These are phyloP conservation scores for Amiota mariae DNA, from an alignment of 2,888 invertebrate species.

Conservation along the genomic window DNA sequence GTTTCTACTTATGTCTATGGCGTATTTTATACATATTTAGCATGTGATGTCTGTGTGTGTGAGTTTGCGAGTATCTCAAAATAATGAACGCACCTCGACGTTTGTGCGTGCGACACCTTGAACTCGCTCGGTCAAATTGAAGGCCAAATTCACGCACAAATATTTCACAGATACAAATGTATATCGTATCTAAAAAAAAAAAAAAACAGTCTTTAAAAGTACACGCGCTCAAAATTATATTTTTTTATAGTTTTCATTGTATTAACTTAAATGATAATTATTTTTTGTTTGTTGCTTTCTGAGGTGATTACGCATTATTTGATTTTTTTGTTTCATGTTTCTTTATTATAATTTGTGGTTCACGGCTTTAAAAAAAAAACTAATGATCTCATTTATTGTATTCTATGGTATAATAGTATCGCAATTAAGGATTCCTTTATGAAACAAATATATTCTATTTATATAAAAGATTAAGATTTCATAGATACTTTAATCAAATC, in stretches of 20 bases:
- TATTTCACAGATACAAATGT: no score
- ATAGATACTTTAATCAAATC: no score
- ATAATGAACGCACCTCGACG: constrained; percentile 19
- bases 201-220: constrained; percentile 6
- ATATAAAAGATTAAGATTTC: no score
- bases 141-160: constrained; percentile 52
- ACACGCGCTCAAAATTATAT: constrained; percentile 2
- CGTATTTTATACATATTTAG: neutral
- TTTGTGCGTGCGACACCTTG: constrained; percentile 47
- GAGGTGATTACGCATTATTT: constrained; percentile 15
- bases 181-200: neutral
- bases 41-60: neutral
- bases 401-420: no score
- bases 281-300: constrained; percentile 2
- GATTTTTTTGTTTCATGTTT: neutral
- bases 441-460: no score
- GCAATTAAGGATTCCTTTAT: no score
- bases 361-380: no score
- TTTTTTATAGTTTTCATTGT: neutral
- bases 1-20: neutral
- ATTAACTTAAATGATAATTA: neutral
- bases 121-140: constrained; percentile 70
- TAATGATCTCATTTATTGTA: neutral
- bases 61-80: neutral
- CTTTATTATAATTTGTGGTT: neutral